Conservation (phyloP, 2,888 invertebrate genomes). For the Pristionchus mayeri region DNA sequence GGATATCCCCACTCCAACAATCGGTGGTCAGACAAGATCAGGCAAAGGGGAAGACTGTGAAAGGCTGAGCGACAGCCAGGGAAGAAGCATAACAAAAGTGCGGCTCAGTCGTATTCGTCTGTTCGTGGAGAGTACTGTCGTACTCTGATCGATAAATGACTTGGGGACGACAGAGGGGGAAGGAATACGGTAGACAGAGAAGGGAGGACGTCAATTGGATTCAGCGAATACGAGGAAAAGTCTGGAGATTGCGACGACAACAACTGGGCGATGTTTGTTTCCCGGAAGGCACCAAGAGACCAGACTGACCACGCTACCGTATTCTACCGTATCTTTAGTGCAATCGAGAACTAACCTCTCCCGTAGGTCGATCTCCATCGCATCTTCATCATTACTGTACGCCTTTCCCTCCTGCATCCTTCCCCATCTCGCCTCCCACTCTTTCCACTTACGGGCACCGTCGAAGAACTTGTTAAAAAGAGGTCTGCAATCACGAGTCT, state of each 20-base stretch:
- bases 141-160: no score
- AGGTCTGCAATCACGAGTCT: background rate
- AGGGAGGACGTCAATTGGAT: background rate
- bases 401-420: background rate
- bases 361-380: background rate
- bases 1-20: no score
- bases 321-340: background rate
- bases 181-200: background rate
- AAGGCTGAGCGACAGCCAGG: background rate
- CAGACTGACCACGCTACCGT: background rate
- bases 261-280: background rate
- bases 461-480: no score
- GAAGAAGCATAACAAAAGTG: conserved; percentile 23
- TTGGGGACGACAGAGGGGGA: background rate
- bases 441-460: background rate
- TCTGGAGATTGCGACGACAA: background rate
- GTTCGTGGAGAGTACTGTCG: background rate
- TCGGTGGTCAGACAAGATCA: no score
- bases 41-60: conserved; percentile 18
- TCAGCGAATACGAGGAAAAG: background rate
- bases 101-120: background rate
- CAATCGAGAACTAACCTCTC: conserved; percentile 8
- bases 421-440: background rate
- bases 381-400: background rate
- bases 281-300: background rate